Conservation (phyloP, 2,888 invertebrate genomes). For the Antheraea assamensis region DNA sequence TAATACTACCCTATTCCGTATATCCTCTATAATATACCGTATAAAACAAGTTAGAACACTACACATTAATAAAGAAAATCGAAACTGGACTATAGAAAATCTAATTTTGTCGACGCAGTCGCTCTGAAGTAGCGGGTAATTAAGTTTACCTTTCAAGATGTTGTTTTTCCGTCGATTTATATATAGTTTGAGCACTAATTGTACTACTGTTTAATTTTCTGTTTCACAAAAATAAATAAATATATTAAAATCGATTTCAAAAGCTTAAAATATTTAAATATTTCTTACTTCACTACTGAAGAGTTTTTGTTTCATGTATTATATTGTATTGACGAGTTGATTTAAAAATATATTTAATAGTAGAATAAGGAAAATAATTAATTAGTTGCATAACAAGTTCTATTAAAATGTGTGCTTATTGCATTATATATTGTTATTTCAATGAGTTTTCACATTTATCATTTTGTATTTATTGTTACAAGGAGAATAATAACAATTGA, state of each 20-base stretch:
- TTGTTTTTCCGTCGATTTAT: conserved; percentile 1
- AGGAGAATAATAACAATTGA: background rate
- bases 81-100: background rate
- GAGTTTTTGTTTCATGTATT: background rate
- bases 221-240: background rate
- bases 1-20: too few relatives aligned
- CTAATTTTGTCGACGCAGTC: conserved; percentile 15
- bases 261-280: background rate
- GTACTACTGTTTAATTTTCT: background rate
- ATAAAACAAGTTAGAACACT: background rate
- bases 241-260: background rate
- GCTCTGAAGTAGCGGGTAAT: conserved; percentile 10
- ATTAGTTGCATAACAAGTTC: background rate
- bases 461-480: background rate
- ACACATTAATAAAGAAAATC: background rate
- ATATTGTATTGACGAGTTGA: background rate
- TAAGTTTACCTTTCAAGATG: conserved; percentile 7
- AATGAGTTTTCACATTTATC: background rate
- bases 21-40: too few relatives aligned
- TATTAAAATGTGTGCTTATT: background rate
- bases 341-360: background rate
- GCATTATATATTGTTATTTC: background rate
- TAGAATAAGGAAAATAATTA: background rate
- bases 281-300: background rate
- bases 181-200: conserved; percentile 4